Evolutionary conservation across 37 sponge, comb jelly and placozoan genomes (phyloP).

Genomic region (Axinella damicornis): DNA sequence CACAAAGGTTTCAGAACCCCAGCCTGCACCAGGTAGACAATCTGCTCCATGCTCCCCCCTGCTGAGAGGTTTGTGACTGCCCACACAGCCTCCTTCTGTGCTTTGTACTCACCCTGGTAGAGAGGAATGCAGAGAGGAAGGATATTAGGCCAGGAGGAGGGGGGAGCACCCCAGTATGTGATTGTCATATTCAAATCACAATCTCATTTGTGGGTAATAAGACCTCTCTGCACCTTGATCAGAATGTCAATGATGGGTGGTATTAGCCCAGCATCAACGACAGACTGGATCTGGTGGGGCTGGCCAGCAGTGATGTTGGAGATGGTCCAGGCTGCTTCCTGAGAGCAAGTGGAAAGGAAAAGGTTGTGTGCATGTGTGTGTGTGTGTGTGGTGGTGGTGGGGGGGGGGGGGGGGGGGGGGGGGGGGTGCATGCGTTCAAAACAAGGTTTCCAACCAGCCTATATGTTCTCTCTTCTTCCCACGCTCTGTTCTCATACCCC

Average conservation of each 20-base stretch:
- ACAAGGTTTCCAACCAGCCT: too few species aligned
- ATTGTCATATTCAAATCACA: not conserved
- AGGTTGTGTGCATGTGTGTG: too few species aligned
- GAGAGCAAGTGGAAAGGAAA: not conserved
- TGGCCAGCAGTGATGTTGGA: conserved; percentile 99
- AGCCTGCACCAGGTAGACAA: conserved; percentile 54
- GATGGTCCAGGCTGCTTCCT: conserved; percentile 99
- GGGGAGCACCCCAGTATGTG: not conserved
- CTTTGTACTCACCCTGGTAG: conserved; percentile 86
- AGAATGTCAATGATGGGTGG: conserved; percentile 80
- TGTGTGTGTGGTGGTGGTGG: too few species aligned
- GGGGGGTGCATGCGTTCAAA: too few species aligned
- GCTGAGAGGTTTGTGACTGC: conserved; percentile 97
- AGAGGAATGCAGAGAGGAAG: too few species aligned
- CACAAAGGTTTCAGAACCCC: conserved; percentile 90
- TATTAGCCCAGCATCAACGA: conserved; percentile 84
- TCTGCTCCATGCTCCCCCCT: conserved; percentile 88
- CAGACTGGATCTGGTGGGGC: conserved; percentile 84
- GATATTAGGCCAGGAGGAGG: too few species aligned
- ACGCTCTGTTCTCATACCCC: conserved; percentile 22
- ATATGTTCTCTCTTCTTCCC: not conserved
- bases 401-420: too few species aligned
- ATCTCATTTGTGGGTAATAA: too few species aligned
- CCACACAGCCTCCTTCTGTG: conserved; percentile 98
- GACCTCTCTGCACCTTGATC: conserved; percentile 55